Conservation (phyloP, 2,888 invertebrate genomes). For the Rosalia funebris region DNA sequence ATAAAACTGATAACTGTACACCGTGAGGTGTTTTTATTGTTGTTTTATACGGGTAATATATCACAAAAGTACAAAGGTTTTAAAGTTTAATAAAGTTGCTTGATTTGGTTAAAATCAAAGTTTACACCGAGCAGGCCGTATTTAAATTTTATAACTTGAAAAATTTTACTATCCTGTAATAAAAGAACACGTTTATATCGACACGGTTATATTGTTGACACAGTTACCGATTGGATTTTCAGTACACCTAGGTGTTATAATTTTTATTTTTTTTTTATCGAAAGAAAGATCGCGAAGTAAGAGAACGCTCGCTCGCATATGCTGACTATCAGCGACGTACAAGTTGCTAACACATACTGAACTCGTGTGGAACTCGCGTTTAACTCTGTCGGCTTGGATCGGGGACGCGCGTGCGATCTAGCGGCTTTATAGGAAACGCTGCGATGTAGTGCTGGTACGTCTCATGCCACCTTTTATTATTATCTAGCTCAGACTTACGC, state of each 20-base stretch:
- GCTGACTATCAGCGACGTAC: constrained; percentile 57
- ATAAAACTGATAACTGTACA: neutral
- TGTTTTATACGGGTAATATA: neutral
- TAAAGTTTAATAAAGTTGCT: no score
- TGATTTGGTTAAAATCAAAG: neutral
- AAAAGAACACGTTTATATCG: neutral
- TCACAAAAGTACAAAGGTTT: neutral
- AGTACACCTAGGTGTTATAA: neutral
- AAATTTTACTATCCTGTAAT: neutral
- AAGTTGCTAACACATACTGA: constrained; percentile 67
- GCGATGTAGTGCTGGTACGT: constrained; percentile 31
- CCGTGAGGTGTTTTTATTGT: neutral
- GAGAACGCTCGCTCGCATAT: constrained; percentile 51
- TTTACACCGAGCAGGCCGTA: neutral
- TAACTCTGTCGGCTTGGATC: constrained; percentile 62
- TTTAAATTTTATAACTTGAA: neutral
- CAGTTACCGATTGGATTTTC: constrained; percentile 7
- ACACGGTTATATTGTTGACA: constrained; percentile 9
- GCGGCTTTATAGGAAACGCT: constrained; percentile 44
- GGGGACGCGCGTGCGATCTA: constrained; percentile 68
- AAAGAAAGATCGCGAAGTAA: constrained; percentile 55
- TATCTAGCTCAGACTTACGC: constrained; percentile 38
- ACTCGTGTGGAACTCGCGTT: constrained; percentile 64
- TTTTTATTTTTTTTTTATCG: constrained; percentile 3
- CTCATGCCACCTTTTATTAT: constrained; percentile 22